Conservation (phyloP, 2,113 vertebrate species). For the Carassius carassius region DNA sequence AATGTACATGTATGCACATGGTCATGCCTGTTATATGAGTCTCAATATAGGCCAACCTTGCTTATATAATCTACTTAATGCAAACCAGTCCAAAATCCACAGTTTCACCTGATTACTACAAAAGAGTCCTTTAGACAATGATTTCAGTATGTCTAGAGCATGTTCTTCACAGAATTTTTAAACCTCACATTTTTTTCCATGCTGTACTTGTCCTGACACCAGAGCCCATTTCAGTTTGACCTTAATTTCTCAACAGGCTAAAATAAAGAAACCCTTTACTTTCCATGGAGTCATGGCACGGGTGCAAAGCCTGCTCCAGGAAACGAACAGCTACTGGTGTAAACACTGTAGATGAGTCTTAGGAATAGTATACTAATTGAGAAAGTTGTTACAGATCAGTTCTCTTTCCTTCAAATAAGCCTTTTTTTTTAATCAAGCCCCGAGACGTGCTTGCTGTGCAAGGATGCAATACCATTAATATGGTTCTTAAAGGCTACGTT, state of each 20-base stretch:
- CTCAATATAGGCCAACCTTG: conserved; percentile 5
- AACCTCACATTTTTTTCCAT: conserved; percentile 16
- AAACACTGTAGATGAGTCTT: conserved; percentile 18
- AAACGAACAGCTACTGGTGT: conserved; percentile 24
- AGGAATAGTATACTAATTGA: conserved; percentile 62
- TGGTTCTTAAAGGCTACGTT: background rate
- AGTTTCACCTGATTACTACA: background rate
- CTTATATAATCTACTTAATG: background rate
- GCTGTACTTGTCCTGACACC: background rate
- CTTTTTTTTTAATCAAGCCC: conserved; percentile 64
- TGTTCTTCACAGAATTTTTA: conserved; percentile 3
- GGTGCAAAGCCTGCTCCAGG: background rate
- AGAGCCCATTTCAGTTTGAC: conserved; percentile 5
- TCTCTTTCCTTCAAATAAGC: conserved; percentile 54
- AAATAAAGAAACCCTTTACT: conserved; percentile 4
- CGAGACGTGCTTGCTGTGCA: conserved; percentile 58
- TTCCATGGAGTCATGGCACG: conserved; percentile 31
- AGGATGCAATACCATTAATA: conserved; percentile 7
- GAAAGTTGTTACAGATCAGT: conserved; percentile 64
- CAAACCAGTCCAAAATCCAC: background rate
- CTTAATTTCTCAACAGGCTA: background rate
- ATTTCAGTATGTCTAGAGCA: background rate
- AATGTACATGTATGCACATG: background rate
- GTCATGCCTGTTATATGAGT: background rate
- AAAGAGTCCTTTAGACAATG: conserved; percentile 4